Evolutionary conservation across 2,113 vertebrate genomes (phyloP).

Genomic region (Halichoerus grypus): DNA sequence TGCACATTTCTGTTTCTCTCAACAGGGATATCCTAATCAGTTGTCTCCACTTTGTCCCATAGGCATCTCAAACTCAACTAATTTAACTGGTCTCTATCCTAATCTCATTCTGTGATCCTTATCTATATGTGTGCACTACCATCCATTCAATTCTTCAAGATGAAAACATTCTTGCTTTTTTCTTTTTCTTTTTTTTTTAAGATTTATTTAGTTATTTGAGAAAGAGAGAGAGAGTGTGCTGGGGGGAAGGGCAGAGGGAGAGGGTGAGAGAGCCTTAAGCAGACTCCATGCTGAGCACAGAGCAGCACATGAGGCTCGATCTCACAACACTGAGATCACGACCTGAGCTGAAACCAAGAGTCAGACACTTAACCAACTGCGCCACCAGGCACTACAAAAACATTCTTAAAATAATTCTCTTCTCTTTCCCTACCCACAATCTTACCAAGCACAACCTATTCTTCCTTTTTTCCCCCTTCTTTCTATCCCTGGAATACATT

Average conservation of each 20-base stretch:
- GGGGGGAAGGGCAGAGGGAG: background rate
- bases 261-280: background rate
- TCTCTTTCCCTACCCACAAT: background rate
- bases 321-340: background rate
- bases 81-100: background rate
- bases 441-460: background rate
- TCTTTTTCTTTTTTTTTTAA: no score
- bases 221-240: background rate
- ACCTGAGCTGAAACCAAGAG: background rate
- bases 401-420: background rate
- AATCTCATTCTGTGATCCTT: constrained; percentile 2
- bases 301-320: background rate
- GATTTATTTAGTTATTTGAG: background rate
- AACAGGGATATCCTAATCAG: background rate
- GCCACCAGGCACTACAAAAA: background rate
- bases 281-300: background rate
- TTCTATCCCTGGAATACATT: no score
- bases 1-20: background rate
- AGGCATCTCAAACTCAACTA: background rate
- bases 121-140: background rate
- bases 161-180: background rate
- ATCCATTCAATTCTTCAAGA: background rate
- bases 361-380: background rate
- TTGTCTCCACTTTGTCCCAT: background rate
- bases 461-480: background rate